These are phyloP conservation scores for Vidua macroura DNA, from an alignment of 2,113 vertebrate species.

Conservation along the genomic window DNA sequence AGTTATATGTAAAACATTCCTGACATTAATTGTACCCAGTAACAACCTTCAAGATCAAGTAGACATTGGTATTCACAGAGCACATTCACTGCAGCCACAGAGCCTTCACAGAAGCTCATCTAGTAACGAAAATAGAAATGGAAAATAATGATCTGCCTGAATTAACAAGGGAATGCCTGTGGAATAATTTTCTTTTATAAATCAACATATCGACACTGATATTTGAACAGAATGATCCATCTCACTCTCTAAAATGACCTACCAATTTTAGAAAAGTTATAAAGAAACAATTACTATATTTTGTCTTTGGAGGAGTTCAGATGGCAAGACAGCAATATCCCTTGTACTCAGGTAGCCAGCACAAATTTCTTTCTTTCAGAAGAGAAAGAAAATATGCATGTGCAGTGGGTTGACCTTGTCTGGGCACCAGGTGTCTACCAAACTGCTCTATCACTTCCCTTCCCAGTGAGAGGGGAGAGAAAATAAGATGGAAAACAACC, in stretches of 20 bases:
- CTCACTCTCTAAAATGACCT: neutral
- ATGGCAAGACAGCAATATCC: neutral
- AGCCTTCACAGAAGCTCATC: neutral
- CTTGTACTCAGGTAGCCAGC: neutral
- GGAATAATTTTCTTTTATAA: neutral
- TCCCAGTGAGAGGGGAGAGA: neutral
- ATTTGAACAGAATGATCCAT: neutral
- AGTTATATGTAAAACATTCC: neutral
- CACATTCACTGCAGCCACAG: neutral
- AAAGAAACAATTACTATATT: neutral
- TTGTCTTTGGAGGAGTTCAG: neutral
- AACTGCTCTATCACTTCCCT: neutral
- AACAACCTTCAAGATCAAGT: neutral
- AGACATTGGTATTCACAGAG: constrained; percentile 21
- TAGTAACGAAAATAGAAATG: neutral
- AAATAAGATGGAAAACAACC: neutral
- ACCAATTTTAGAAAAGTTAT: neutral
- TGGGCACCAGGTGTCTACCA: neutral
- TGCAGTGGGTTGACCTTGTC: neutral
- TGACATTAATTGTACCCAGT: neutral
- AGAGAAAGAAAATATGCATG: neutral
- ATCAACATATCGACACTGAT: neutral
- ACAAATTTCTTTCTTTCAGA: neutral
- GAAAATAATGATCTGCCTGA: neutral
- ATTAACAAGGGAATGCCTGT: neutral